These are phyloP conservation scores for Perdita meconis DNA, from an alignment of 2,888 invertebrate genomes.

Conservation along the genomic window DNA sequence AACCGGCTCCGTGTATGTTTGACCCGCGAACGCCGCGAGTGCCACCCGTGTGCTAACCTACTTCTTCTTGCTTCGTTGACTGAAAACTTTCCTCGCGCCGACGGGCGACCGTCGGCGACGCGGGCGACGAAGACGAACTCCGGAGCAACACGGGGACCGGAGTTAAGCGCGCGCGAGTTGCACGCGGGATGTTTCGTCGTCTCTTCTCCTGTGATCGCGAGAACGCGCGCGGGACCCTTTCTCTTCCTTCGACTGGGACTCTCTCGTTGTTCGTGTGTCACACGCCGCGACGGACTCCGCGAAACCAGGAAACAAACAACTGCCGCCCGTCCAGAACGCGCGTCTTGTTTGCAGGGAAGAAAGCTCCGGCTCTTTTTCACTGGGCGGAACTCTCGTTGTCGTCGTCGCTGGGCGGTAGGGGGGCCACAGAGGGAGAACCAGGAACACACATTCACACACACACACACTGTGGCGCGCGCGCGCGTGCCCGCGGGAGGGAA, in stretches of 20 bases:
- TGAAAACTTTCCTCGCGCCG: slow-evolving; percentile 46
- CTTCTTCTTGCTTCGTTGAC: slow-evolving; percentile 50
- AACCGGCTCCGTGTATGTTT: slow-evolving; percentile 18
- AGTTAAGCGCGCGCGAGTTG: slow-evolving; percentile 5
- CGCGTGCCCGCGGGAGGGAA: slow-evolving; percentile 54
- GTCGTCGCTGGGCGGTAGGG: slow-evolving; percentile 41
- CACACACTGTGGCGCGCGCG: slow-evolving; percentile 43
- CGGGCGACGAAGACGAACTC: background rate
- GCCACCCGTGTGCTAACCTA: slow-evolving; percentile 48
- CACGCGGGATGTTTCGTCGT: slow-evolving; percentile 44
- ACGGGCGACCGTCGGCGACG: slow-evolving; percentile 25
- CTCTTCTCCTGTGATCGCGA: slow-evolving; percentile 36
- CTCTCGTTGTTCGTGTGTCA: slow-evolving; percentile 45
- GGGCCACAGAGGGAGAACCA: slow-evolving; percentile 46
- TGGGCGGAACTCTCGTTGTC: slow-evolving; percentile 67
- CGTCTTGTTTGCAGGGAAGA: slow-evolving; percentile 66
- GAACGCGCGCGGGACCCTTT: slow-evolving; percentile 31
- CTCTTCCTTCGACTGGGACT: slow-evolving; percentile 21
- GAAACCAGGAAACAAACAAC: slow-evolving; percentile 58
- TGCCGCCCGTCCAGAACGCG: slow-evolving; percentile 57
- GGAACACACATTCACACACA: slow-evolving; percentile 44
- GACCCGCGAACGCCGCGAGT: slow-evolving; percentile 30
- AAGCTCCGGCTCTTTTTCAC: slow-evolving; percentile 61
- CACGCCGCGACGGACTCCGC: slow-evolving; percentile 49
- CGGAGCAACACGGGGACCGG: background rate